Evolutionary conservation across 2,888 invertebrate species (phyloP), one percentile per base, ranked within the genome.

Genomic region (Trachelus tabidus): DNA sequence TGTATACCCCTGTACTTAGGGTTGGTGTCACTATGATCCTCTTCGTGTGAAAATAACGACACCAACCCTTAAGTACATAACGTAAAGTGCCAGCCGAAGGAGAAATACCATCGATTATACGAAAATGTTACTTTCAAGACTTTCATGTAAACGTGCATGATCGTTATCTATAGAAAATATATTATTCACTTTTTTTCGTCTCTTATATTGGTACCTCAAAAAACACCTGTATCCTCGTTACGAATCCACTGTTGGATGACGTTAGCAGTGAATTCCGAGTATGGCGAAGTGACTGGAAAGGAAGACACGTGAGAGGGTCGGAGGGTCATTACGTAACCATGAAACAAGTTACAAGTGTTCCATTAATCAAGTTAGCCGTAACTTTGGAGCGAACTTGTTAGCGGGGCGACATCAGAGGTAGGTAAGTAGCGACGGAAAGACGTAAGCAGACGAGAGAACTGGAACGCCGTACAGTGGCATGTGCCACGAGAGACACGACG

Each of bases 351-450:
- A 85, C 85, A 83, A 87, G 87, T 87, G 88, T 87, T 89, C 81
- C 85, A 87, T 89, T 89, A 88, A 89, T 89, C 88, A 87, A 85
- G 88, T 89, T 89, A 87, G 84, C 84, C 84, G 81, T 81, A 84
- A 88, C 84, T 88, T 87, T 77, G 79, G 82, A 81, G 84, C 81
- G 80, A 87, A 88, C 85, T 88, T 83, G 85, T 87, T 86, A 85
- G 82, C 81, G 81, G 79, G 79, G 79, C 79, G 83, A 83, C 83
- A 82, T 84, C 81, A 80, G 80, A 82, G 81, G 81, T 74, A 73
- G 79, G 71, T 77, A 23, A 33, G 71, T 69, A 74, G 68, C 68
- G 34, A 35, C 69, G 35, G 77, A 82, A 81, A 79, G 81, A 81
- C 79, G 77, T 73, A 76, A 82, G 81, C 33, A 34, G 30, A 69